Conservation (phyloP, 2,113 vertebrate species). For the Poeciliopsis occidentalis region DNA sequence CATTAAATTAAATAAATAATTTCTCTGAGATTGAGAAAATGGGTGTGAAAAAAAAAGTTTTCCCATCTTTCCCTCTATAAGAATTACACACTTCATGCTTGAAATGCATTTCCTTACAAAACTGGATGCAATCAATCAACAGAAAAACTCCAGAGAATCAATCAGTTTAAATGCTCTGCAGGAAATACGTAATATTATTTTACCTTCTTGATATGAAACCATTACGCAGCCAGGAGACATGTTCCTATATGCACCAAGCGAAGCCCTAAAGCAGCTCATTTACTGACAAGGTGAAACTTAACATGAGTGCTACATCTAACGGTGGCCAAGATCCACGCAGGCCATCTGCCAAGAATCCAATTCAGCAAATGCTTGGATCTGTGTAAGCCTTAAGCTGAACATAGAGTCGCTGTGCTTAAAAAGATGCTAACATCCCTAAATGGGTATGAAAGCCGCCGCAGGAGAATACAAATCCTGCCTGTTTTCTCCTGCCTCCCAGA, state of each 20-base stretch:
- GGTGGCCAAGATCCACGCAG: conserved; percentile 59
- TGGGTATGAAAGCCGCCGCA: conserved; percentile 52
- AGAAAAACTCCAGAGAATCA: conserved; percentile 34
- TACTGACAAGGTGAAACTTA: conserved; percentile 57
- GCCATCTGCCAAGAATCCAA: conserved; percentile 71
- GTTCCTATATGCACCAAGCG: conserved; percentile 23
- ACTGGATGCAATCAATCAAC: conserved; percentile 5
- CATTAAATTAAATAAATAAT: background rate
- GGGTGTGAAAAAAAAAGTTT: background rate
- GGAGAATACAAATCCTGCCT: conserved; percentile 63
- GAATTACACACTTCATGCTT: conserved; percentile 1
- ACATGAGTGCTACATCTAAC: conserved; percentile 55
- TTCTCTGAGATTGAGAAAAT: background rate
- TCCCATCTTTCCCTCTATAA: background rate
- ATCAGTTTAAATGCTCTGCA: conserved; percentile 34
- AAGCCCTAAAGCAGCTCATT: conserved; percentile 49
- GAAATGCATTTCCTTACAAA: conserved; percentile 2
- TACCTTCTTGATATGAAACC: conserved; percentile 45
- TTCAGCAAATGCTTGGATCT: conserved; percentile 56
- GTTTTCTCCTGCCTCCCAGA: conserved; percentile 56
- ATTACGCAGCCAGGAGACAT: conserved; percentile 34
- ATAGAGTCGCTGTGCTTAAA: conserved; percentile 59
- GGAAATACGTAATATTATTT: conserved; percentile 12
- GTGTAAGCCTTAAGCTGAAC: conserved; percentile 55
- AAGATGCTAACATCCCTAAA: conserved; percentile 68